Base-by-base conservation (phyloP, 1,140 invertebrate species). In the Liolophura sinensis region DNA sequence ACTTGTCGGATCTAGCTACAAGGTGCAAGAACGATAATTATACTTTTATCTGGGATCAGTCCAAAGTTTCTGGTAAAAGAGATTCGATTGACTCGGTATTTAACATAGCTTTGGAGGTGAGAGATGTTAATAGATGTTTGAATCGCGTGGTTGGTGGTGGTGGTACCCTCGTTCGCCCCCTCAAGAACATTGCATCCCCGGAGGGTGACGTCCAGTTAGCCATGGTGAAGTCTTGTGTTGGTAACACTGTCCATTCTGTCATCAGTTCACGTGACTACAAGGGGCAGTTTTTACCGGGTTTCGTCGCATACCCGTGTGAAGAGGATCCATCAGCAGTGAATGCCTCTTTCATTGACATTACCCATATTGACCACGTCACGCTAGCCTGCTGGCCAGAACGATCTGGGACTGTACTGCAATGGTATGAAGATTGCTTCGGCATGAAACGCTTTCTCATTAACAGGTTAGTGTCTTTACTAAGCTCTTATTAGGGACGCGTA, bases 371-470 rank as follows among this genome's bases (percentile, higher is more conserved):
- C 71, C 87, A 88, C 75, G 75, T 87, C 0, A 83, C 87, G 11
- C 80, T 84, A 65, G 85, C 82, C 1, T 85, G 82, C 64, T 57
- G 74, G 25, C 68, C 70, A 63, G 86, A 86, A 11, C 74, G 83
- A 62, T 82, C 84, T 18, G 48, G 69, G 31, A 40, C 66, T 6
- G 74, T 87, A 12, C 74, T 88, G 7, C 49, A 76, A 0, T 88
- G 86, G 85, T 88, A 88, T 67, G 79, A 86, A 64, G 70, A 75
- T 24, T 79, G 78, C 20, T 87, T 88, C 74, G 84, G 83, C 50
- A 87, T 87, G 86, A 77, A 82, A 68, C 75, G 84, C 54, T 87
- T 88, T 74, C 72, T 80, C 14, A 84, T 86, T 4, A 88, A 87
- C 69, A 84, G 83, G 86, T 87, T 79, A 71, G 67, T 60, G 57